A percentile compares a stretch with the other conserved stretches of the same genome.
These are phyloP conservation scores for Drosophila nigricruria DNA, from an alignment of 2,888 invertebrate species.

Conservation along the genomic window DNA sequence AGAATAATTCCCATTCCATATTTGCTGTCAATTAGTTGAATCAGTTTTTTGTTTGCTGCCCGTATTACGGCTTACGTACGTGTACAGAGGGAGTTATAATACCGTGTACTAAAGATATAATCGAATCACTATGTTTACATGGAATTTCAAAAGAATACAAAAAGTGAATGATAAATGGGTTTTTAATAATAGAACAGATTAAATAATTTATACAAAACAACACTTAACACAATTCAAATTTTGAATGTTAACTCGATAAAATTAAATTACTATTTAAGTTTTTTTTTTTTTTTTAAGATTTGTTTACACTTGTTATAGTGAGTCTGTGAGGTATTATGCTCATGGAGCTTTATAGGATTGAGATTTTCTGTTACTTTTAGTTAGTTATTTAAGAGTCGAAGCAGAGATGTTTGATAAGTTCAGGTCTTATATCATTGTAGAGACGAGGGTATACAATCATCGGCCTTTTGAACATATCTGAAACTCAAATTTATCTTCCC, in stretches of 20 bases:
- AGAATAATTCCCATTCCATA: not conserved
- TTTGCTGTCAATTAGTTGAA: slow-evolving; percentile 5
- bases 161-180: slow-evolving; percentile 2
- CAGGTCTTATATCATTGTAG: not conserved
- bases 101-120: not conserved
- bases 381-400: not conserved
- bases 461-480: too few species aligned
- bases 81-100: not conserved
- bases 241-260: not conserved
- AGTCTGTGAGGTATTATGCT: not conserved
- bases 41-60: not conserved
- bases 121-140: slow-evolving; percentile 1
- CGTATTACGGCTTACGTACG: not conserved
- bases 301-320: not conserved
- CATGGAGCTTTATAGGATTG: too few species aligned
- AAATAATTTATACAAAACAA: slow-evolving; percentile 5
- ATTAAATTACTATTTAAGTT: slow-evolving; percentile 10
- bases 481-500: not conserved
- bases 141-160: not conserved
- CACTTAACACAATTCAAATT: not conserved
- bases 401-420: too few species aligned
- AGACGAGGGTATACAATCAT: too few species aligned
- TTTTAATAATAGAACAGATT: slow-evolving; percentile 11
- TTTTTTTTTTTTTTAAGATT: not conserved
- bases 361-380: too few species aligned